Conservation (phyloP, 2,888 invertebrate genomes). For the Agrotis puta region DNA sequence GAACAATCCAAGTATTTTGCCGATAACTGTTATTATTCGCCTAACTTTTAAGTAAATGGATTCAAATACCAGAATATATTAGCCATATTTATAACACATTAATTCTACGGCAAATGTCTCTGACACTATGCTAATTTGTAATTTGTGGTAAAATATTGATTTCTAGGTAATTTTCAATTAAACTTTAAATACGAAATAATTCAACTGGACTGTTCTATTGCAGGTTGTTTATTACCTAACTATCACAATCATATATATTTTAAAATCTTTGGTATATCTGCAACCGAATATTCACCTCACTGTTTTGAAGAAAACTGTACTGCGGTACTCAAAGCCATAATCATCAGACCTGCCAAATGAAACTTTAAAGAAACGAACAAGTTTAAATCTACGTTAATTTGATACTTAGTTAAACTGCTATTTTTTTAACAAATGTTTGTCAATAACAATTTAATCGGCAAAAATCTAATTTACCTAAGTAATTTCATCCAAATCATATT, state of each 20-base stretch:
- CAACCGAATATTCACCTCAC: background rate
- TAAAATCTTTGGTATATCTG: no score
- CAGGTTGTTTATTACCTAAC: slow-evolving; percentile 43
- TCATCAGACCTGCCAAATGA: no score
- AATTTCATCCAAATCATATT: no score
- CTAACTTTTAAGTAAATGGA: slow-evolving; percentile 30
- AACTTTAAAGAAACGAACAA: no score
- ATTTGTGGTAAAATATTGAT: slow-evolving; percentile 59
- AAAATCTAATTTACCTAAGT: no score
- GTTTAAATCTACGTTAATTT: no score
- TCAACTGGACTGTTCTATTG: slow-evolving; percentile 32
- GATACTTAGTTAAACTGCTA: no score
- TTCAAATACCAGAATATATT: slow-evolving; percentile 45
- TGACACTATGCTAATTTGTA: slow-evolving; percentile 60
- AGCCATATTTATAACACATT: slow-evolving; percentile 46
- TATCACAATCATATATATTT: no score
- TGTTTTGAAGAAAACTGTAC: background rate
- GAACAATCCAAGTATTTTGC: slow-evolving; percentile 8
- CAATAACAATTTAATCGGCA: no score
- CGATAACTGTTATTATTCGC: slow-evolving; percentile 1
- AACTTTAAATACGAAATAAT: slow-evolving; percentile 43
- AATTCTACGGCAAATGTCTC: slow-evolving; percentile 44
- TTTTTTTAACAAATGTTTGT: no score
- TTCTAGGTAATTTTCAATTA: slow-evolving; percentile 60
- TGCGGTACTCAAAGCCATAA: background rate